Evolutionary conservation across 2,888 invertebrate species (phyloP), one percentile per base, ranked within the genome.

Genomic region (Hecatera dysodea): DNA sequence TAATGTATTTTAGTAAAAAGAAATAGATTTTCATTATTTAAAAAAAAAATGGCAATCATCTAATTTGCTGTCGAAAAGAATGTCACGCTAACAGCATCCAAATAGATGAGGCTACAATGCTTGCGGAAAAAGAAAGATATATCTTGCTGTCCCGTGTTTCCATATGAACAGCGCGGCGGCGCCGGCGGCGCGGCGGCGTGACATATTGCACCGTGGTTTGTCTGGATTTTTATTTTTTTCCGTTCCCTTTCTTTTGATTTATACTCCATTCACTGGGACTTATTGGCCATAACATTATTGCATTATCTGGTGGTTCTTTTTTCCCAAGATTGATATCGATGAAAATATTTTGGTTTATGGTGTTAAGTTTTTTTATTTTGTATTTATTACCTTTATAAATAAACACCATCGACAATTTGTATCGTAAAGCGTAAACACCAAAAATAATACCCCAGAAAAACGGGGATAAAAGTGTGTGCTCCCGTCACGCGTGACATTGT

Each of bases 211-310:
- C 11, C 9, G 29, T 17, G 27, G 19, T 61, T 33, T 46, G 46
- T 61, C 7, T 4, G 22, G 1, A 2, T 39, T 48, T 76, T 62
- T 59, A 48, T 1, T 19, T 48, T 39, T 39, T 72, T 72, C 48
- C 11, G 62, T 79, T 67, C 67, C 52, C 67, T 44, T 33, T 8
- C 15, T 19, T 50, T 62, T 77, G 75, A 80, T 67, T 80, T 80
- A 60, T 74, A 29, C 7, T 1, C 48, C 27, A 56, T 60, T 78
- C 55, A 56, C 39, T 29, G 42, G 6, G 24, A 61, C 24, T 61
- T 69, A 74, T 55, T 50, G 55, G 22, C 36, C 61, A 50, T 61
- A 46, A 74, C 22, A 77, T 33, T 50, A 39, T 61, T 44, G 44
- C 24, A 50, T 55, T 39, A n/a, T 33, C 19, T 42, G 6, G 5